Conservation (phyloP, 2,797 vertebrate species). For the Coluber constrictor region DNA sequence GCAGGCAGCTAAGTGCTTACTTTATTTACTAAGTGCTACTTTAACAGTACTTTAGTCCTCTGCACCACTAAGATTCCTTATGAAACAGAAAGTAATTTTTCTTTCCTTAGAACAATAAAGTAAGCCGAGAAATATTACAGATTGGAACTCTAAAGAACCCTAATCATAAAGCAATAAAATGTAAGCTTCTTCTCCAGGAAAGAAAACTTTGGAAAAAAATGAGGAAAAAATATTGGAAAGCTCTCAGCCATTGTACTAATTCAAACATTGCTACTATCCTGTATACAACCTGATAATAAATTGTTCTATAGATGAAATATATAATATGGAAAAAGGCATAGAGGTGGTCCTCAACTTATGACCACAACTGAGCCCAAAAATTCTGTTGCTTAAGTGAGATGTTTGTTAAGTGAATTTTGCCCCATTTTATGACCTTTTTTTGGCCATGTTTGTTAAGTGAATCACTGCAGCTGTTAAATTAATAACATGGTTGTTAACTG, state of each 20-base stretch:
- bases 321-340: background rate
- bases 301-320: background rate
- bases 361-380: background rate
- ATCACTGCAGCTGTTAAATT: background rate
- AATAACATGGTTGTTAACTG: background rate
- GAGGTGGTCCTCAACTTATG: background rate
- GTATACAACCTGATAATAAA: background rate
- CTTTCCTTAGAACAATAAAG: background rate
- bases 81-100: background rate
- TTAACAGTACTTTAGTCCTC: no score
- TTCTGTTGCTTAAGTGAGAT: background rate
- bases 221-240: background rate
- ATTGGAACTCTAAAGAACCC: background rate
- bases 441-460: background rate
- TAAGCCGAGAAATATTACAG: background rate
- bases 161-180: background rate
- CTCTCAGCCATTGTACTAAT: background rate
- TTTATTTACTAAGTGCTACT: no score
- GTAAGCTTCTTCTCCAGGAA: background rate
- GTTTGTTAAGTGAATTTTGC: background rate
- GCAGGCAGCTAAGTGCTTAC: no score
- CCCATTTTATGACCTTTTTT: background rate
- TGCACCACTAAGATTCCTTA: background rate
- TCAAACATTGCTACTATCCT: background rate
- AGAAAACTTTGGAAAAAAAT: background rate